Evolutionary conservation across 2,888 invertebrate species (phyloP).

Genomic region (Margaritifera margaritifera): DNA sequence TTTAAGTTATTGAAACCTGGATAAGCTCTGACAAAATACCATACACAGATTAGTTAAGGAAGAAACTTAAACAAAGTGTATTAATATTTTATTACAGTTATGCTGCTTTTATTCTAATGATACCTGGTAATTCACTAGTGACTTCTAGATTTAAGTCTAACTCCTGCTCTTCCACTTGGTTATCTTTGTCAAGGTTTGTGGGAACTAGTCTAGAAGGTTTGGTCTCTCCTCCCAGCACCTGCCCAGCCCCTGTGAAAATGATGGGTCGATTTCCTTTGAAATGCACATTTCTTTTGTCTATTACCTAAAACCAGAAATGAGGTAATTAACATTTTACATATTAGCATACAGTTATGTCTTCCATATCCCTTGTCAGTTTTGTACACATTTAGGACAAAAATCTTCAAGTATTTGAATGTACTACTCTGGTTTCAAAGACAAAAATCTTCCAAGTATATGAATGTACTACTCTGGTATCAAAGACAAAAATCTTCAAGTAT

Average conservation of each 20-base stretch:
- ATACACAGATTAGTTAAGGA: no score
- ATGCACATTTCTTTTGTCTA: conserved; percentile 61
- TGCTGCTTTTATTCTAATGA: not conserved
- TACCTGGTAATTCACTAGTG: conserved; percentile 50
- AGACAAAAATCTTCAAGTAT: no score
- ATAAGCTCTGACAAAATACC: no score
- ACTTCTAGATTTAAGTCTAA: conserved; percentile 19
- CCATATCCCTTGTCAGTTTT: no score
- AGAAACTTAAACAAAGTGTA: no score
- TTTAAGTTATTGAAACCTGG: no score
- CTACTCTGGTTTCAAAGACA: no score
- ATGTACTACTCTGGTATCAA: no score
- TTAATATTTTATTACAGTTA: not conserved
- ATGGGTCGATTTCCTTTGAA: conserved; percentile 56
- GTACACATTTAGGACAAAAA: no score
- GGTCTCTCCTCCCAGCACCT: conserved; percentile 65
- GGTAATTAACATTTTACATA: not conserved
- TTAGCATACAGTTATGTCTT: no score
- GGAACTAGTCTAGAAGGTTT: conserved; percentile 67
- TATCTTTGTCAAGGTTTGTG: conserved; percentile 36
- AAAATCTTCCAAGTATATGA: no score
- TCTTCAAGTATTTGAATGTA: no score
- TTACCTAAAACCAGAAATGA: conserved; percentile 46
- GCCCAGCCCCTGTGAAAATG: conserved; percentile 64
- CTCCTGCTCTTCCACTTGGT: conserved; percentile 3